Evolutionary conservation across 92 coral and sea anemone genomes (phyloP).

Genomic region (Palythoa grandis): DNA sequence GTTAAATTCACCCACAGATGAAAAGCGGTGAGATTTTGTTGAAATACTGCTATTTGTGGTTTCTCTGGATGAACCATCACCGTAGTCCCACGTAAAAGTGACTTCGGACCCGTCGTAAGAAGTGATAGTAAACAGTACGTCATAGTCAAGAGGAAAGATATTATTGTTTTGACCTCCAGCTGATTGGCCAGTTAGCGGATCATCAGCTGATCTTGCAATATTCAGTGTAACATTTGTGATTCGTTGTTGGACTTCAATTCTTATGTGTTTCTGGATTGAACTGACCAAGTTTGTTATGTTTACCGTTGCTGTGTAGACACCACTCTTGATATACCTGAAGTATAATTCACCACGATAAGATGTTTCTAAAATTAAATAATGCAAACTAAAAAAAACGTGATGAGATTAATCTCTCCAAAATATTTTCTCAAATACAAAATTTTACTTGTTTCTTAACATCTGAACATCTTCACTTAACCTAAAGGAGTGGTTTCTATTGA

Average conservation of each 20-base stretch:
- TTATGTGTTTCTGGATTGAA: conserved; percentile 4
- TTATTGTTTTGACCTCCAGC: conserved; percentile 54
- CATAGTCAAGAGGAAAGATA: conserved; percentile 58
- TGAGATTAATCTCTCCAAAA: too few relatives aligned
- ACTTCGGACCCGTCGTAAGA: conserved; percentile 59
- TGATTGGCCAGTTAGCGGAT: conserved; percentile 42
- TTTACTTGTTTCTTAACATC: too few relatives aligned
- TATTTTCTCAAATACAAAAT: too few relatives aligned
- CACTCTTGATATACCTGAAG: conserved; percentile 39
- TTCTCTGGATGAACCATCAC: conserved; percentile 44
- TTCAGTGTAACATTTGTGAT: conserved; percentile 37
- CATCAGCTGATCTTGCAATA: conserved; percentile 24
- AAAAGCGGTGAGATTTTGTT: conserved; percentile 48
- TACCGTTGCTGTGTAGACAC: conserved; percentile 5
- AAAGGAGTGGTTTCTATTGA: too few relatives aligned
- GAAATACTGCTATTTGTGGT: conserved; percentile 32
- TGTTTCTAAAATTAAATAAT: background rate
- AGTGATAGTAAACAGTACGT: conserved; percentile 43
- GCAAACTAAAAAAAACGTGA: too few relatives aligned
- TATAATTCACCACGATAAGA: background rate
- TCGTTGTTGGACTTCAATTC: conserved; percentile 19
- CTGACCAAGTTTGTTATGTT: conserved; percentile 46
- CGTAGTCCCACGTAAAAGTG: conserved; percentile 52
- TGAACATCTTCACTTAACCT: too few relatives aligned
- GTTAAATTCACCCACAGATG: conserved; percentile 35